Conservation (phyloP, 92 coral and sea anemone species). For the Palythoa caribaeorum region DNA sequence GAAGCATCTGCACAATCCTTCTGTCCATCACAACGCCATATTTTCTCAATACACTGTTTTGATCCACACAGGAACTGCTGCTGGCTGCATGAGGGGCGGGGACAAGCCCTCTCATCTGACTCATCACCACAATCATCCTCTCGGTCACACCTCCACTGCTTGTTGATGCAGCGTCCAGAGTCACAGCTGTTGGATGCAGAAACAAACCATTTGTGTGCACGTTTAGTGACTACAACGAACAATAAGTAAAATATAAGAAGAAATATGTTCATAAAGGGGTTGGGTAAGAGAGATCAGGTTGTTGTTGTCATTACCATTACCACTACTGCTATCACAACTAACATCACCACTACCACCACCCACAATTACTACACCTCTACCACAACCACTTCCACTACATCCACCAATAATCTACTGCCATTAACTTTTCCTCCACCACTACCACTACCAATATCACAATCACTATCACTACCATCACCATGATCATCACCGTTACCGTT, state of each 20-base stretch:
- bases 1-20: conserved; percentile 89
- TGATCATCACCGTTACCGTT: too few species aligned
- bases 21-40: conserved; percentile 89
- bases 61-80: conserved; percentile 64
- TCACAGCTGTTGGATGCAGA: conserved; percentile 51
- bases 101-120: conserved; percentile 65
- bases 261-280: not conserved
- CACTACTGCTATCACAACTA: too few species aligned
- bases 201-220: not conserved
- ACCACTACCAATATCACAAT: too few species aligned
- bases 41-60: conserved; percentile 75
- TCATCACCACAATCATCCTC: conserved; percentile 67
- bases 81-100: conserved; percentile 43
- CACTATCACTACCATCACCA: too few species aligned
- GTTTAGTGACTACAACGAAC: not conserved
- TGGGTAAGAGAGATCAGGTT: not conserved
- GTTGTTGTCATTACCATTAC: too few species aligned
- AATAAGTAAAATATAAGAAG: too few species aligned
- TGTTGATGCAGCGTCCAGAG: conserved; percentile 73
- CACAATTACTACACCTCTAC: too few species aligned
- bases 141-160: conserved; percentile 64
- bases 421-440: too few species aligned
- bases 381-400: too few species aligned
- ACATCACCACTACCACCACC: too few species aligned
- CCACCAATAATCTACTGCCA: too few species aligned